Evolutionary conservation across 2,888 invertebrate species (phyloP).

Genomic region (Pheosia tremula): DNA sequence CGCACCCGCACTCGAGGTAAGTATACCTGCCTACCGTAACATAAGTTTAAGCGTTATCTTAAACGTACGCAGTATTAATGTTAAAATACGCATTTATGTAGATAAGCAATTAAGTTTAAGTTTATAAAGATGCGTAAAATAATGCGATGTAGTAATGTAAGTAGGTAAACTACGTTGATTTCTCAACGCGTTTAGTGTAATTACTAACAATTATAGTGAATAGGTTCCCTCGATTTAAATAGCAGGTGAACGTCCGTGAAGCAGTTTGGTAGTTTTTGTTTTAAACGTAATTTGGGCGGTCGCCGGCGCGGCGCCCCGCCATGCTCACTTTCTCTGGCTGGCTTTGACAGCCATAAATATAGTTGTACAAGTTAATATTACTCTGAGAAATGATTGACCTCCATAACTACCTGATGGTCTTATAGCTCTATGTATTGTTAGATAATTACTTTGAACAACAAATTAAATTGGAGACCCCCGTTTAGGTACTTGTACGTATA

Average conservation of each 20-base stretch:
- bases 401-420: constrained; percentile 21
- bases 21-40: background rate
- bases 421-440: constrained; percentile 14
- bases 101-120: background rate
- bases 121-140: background rate
- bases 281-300: constrained; percentile 52
- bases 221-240: constrained; percentile 25
- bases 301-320: constrained; percentile 37
- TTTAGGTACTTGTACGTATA: background rate
- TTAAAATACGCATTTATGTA: background rate
- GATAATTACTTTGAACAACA: no score
- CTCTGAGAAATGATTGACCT: constrained; percentile 37
- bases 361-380: constrained; percentile 31
- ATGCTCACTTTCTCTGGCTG: constrained; percentile 56
- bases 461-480: no score
- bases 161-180: background rate
- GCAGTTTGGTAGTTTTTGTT: constrained; percentile 50
- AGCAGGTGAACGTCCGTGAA: constrained; percentile 51
- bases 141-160: background rate
- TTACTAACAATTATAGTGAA: constrained; percentile 35
- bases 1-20: no score
- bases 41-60: no score
- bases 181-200: constrained; percentile 14
- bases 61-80: background rate
- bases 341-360: constrained; percentile 52